Base-by-base conservation (phyloP, 2,113 vertebrate genomes). In the Nerophis lumbriciformis region DNA sequence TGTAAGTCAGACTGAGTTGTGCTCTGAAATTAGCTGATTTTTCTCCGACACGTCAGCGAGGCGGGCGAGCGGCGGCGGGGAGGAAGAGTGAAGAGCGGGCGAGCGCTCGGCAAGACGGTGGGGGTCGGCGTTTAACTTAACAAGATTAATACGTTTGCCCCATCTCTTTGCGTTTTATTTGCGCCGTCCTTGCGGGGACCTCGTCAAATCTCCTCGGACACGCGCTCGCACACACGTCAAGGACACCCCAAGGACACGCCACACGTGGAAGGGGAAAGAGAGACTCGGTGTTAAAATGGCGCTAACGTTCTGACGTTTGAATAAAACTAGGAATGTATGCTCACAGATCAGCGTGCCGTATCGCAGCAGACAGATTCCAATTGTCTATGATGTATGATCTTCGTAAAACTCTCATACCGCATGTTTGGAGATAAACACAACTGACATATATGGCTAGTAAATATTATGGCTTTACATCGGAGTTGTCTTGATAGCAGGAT, bases 111-210 rank as follows among this genome's bases (percentile, higher is more conserved):
- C 21, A 65, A 51, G 72, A 68, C 58, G 77, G 73, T 53, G 75
- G 80, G 83, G 81, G 79, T 81, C 73, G 74, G 68, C 85, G 68
- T 87, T 87, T 86, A 87, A 87, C 83, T 87, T 88, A 88, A 88
- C 87, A 87, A 88, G 87, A 87, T 88, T 85, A 86, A 89, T 87
- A 84, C 80, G 73, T 85, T 85, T 88, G 81, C 79, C 84, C 80
- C 79, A 84, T 85, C 83, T 88, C 87, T 87, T 76, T 75, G 79
- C 75, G 76, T 88, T 87, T 87, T 85, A 87, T 85, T 87, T 87
- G 78, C 77, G 75, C 86, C 82, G 21, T 86, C 85, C 85, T 86
- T 82, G 80, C 85, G 75, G 82, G 82, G 83, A 76, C 85, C 87
- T 85, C 83, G 83, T 87, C 85, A 86, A 87, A 87, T 88, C 87